Conservation (phyloP, 2,113 vertebrate species). For the Hippocampus mohnikei region DNA sequence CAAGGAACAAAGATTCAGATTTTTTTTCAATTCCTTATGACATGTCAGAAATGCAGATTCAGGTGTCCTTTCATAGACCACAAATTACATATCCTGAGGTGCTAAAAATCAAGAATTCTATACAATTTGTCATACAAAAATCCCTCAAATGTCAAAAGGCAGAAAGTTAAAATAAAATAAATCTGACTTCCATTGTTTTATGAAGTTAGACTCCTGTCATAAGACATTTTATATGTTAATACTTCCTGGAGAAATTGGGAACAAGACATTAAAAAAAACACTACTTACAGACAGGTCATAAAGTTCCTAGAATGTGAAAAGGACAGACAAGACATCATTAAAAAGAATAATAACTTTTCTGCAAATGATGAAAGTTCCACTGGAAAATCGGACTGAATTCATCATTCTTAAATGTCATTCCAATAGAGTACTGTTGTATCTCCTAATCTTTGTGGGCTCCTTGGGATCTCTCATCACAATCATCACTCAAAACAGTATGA, state of each 20-base stretch:
- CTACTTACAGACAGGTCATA: conserved; percentile 88
- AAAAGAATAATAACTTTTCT: neutral
- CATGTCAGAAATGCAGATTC: neutral
- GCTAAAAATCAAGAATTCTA: neutral
- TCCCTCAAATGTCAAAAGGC: neutral
- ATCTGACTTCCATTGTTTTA: neutral
- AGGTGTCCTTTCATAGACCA: neutral
- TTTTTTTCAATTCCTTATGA: neutral
- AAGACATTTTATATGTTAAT: neutral
- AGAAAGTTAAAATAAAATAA: neutral
- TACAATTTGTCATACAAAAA: neutral
- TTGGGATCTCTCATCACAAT: neutral
- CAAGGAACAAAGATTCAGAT: conserved; percentile 2
- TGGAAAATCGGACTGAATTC: neutral
- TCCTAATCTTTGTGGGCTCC: neutral
- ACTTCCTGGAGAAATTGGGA: neutral
- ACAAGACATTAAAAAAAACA: conserved; percentile 1
- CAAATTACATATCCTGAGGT: neutral
- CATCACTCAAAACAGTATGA: neutral
- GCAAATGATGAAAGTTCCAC: neutral
- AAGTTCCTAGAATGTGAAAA: conserved; percentile 80
- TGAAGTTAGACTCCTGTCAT: neutral
- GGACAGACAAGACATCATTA: conserved; percentile 2
- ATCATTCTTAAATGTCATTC: neutral
- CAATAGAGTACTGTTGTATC: neutral